Evolutionary conservation across 1,140 invertebrate species (phyloP).

Genomic region (Oryctes rhinoceros): DNA sequence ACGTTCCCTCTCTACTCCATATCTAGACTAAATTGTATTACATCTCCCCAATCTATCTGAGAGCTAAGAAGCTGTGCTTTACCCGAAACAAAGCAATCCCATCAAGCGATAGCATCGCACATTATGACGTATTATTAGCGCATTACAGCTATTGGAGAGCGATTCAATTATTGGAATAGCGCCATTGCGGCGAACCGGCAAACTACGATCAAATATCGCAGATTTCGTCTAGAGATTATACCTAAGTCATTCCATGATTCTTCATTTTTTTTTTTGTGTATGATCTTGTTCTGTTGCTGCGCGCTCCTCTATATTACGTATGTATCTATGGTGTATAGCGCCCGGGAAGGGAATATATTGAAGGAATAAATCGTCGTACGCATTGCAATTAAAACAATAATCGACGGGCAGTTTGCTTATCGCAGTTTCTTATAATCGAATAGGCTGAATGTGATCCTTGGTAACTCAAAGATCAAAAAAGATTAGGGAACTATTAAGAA

Average conservation of each 20-base stretch:
- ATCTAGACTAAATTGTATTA: conserved; percentile 56
- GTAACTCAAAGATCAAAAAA: no score
- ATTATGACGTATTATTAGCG: conserved; percentile 62
- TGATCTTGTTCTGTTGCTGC: not conserved
- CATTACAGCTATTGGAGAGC: conserved; percentile 62
- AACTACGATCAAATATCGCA: conserved; percentile 58
- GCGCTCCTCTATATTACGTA: not conserved
- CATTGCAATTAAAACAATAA: no score
- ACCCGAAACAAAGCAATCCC: conserved; percentile 62
- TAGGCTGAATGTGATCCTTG: no score
- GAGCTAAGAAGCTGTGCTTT: conserved; percentile 54
- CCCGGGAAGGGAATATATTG: no score
- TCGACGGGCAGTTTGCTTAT: no score
- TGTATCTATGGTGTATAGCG: no score
- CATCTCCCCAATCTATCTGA: conserved; percentile 59
- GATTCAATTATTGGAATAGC: conserved; percentile 63
- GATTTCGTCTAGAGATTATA: conserved; percentile 38
- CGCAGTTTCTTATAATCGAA: no score
- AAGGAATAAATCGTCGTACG: no score
- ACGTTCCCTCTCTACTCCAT: conserved; percentile 45
- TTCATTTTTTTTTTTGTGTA: conserved; percentile 23
- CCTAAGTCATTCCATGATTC: conserved; percentile 20
- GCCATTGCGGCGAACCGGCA: conserved; percentile 58
- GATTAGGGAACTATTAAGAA: no score
- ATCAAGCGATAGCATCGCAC: conserved; percentile 62